Base-by-base conservation (phyloP, 2,888 invertebrate species). In the Chaetoderma sp. region DNA sequence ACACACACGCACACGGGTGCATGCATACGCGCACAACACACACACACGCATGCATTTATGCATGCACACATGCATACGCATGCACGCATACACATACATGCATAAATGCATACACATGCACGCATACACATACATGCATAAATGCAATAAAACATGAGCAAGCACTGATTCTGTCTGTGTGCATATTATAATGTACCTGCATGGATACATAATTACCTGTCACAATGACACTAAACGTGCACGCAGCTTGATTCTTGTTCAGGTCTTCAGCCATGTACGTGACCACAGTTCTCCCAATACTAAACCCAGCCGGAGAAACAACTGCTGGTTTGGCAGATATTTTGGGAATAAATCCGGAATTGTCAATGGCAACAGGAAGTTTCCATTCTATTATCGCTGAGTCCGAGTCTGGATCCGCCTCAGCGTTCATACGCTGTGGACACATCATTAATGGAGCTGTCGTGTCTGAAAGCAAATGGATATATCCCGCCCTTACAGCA, bases 241-340 rank as follows among this genome's bases (percentile, higher is more conserved):
- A 92, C 62, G 88, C 88, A 0, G 89, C 90, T 69, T 87, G 88
- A 79, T 92, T 92, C 45, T 89, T 88, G 64, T 88, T 89, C 1
- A 87, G 81, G 83, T 92, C 92, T 73, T 90, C 89, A 0, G 91
- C 91, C 13, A 89, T 87, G 80, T 91, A 92, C 0, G 88, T 89
- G n/a, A 92, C 88, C 13, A 82, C 83, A 4, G 90, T 90, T 25
- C 81, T 79, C 0, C 91, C 92, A 70, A 91, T 89, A 67, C 89
- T 88, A 52, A 91, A 89, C 74, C 88, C 88, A 78, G 87, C 86
- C 0, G 89, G 89, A 54, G 89, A 88, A 44, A 84, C 85, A 4
- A 91, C 84, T 16, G 89, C 88, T 0, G 92, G 91, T 68, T 90
- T 89, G 25, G 89, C 88, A 87, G 90, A 90, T 42, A 90, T 75